These are phyloP conservation scores for Ophion slaviceki DNA, from an alignment of 2,888 invertebrate species.

Conservation along the genomic window DNA sequence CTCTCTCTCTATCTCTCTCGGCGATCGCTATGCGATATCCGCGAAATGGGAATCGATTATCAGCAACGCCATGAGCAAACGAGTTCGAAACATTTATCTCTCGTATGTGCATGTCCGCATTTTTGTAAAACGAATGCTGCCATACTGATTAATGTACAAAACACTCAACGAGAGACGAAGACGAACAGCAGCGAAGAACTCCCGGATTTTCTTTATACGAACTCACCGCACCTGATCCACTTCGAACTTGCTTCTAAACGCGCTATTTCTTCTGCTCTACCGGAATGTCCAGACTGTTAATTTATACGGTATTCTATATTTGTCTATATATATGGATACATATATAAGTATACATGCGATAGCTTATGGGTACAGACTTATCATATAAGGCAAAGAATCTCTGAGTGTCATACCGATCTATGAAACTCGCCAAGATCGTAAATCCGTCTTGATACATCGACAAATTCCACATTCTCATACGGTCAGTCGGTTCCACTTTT, in stretches of 20 bases:
- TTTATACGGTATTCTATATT: constrained; percentile 26
- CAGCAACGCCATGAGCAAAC: constrained; percentile 54
- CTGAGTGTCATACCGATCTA: constrained; percentile 48
- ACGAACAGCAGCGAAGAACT: constrained; percentile 37
- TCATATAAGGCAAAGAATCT: constrained; percentile 38
- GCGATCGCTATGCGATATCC: constrained; percentile 46
- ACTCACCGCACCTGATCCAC: constrained; percentile 59
- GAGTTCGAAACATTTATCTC: constrained; percentile 46
- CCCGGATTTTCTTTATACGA: constrained; percentile 62
- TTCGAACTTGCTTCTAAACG: constrained; percentile 46
- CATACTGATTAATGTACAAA: constrained; percentile 1
- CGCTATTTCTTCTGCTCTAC: constrained; percentile 33
- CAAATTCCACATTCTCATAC: constrained; percentile 35
- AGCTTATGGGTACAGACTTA: neutral
- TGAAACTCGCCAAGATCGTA: constrained; percentile 42
- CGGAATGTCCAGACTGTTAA: constrained; percentile 17
- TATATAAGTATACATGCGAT: neutral
- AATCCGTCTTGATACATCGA: constrained; percentile 37
- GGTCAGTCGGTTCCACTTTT: constrained; percentile 18
- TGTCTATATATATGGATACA: constrained; percentile 4
- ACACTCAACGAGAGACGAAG: constrained; percentile 3
- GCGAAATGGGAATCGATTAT: constrained; percentile 64
- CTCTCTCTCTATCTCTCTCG: neutral
- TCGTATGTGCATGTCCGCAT: neutral
- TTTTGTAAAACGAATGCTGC: neutral